Percentiles rank a stretch among this genome's conserved stretches.
phyloP scores from a whole-genome alignment of 1,140 invertebrate species.

The Diuraphis noxia region DNA sequence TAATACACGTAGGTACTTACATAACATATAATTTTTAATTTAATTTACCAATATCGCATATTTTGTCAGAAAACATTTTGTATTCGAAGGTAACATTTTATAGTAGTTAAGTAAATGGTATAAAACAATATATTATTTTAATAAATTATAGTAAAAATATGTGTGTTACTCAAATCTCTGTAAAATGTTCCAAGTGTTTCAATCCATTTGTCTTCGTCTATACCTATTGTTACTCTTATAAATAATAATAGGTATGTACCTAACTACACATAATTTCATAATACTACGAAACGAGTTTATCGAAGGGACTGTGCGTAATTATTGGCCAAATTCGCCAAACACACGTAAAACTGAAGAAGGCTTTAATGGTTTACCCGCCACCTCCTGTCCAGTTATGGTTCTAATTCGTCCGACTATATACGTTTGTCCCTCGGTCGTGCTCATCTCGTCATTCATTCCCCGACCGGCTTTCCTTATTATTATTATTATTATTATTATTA shows the following conservation, averaged over 20 bases:
- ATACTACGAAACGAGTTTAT: background rate
- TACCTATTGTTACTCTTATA: too few species aligned
- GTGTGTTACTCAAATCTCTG: too few species aligned
- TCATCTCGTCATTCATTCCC: background rate
- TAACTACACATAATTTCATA: background rate
- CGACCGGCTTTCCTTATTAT: background rate
- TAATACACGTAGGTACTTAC: too few species aligned
- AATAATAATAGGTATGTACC: background rate
- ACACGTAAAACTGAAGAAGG: slow-evolving; percentile 28
- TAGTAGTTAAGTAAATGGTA: background rate
- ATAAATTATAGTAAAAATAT: background rate
- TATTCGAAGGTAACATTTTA: background rate
- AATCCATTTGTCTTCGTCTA: too few species aligned
- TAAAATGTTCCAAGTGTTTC: too few species aligned
- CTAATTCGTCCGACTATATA: background rate
- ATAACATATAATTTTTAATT: too few species aligned
- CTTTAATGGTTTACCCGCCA: background rate
- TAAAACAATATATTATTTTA: background rate
- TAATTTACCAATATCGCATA: background rate
- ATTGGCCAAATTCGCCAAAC: background rate
- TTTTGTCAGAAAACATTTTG: background rate
- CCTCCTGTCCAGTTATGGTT: background rate
- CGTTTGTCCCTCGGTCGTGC: background rate
- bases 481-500: slow-evolving; percentile 42
- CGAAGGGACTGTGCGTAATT: background rate